Percentiles rank a stretch among this genome's conserved stretches.
Evolutionary conservation across 1,140 invertebrate species (phyloP).

Genomic region (Bombus breviceps): DNA sequence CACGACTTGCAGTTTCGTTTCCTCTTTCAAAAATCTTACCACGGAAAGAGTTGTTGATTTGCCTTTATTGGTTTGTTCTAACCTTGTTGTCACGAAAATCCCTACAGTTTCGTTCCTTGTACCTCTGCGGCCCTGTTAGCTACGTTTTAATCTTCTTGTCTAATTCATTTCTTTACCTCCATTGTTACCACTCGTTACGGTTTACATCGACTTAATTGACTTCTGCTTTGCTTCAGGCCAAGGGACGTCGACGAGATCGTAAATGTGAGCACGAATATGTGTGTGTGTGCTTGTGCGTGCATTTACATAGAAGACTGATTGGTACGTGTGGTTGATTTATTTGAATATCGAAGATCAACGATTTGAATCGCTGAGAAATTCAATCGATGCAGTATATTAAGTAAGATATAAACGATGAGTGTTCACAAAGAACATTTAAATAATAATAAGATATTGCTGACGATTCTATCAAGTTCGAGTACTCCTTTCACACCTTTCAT

Average conservation of each 20-base stretch:
- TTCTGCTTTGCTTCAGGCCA: conserved; percentile 8
- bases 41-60: conserved; percentile 50
- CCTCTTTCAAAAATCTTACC: conserved; percentile 23
- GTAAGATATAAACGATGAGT: conserved; percentile 20
- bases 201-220: conserved; percentile 49
- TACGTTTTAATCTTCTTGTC: neutral
- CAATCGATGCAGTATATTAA: conserved; percentile 24
- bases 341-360: conserved; percentile 8
- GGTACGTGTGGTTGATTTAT: neutral
- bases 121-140: conserved; percentile 4
- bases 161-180: conserved; percentile 11
- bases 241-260: neutral
- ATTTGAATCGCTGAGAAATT: conserved; percentile 45
- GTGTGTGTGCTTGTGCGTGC: neutral
- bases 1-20: neutral
- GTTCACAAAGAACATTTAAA: conserved; percentile 16
- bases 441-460: conserved; percentile 27
- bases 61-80: conserved; percentile 44
- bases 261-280: neutral
- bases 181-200: conserved; percentile 30
- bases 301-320: neutral
- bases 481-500: conserved; percentile 37
- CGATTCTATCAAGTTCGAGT: conserved; percentile 6
- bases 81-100: conserved; percentile 41
- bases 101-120: neutral